Conservation (phyloP, 2,797 vertebrate species). For the Phataginus tricuspis region DNA sequence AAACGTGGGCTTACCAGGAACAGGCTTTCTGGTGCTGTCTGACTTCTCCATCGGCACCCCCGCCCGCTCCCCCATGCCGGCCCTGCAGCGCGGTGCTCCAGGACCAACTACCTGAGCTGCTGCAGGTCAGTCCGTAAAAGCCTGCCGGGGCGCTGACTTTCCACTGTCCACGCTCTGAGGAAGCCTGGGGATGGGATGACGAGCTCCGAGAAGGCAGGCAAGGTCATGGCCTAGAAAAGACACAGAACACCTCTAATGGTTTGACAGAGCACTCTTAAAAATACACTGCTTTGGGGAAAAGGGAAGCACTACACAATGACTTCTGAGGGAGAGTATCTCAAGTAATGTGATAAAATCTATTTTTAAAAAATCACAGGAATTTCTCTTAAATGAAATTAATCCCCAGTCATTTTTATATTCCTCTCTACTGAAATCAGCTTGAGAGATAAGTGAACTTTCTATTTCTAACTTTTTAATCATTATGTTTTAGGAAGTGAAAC, state of each 20-base stretch:
- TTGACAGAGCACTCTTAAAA: neutral
- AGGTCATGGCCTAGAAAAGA: slow-evolving; percentile 89
- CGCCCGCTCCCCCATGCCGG: neutral
- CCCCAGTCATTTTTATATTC: neutral
- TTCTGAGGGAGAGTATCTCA: neutral
- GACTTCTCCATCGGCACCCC: too few species aligned
- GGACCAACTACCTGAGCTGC: slow-evolving; percentile 87
- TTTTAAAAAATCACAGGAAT: neutral
- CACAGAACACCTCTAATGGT: neutral
- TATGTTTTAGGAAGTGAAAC: neutral
- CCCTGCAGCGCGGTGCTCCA: too few species aligned
- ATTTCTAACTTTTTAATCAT: neutral
- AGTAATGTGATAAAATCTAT: neutral
- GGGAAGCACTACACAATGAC: neutral
- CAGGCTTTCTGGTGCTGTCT: fast-evolving
- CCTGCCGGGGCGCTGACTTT: slow-evolving; percentile 85
- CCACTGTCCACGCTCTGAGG: slow-evolving; percentile 94
- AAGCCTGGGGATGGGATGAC: slow-evolving; percentile 87
- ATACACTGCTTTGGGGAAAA: neutral
- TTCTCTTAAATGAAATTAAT: neutral
- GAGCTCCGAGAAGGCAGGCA: slow-evolving; percentile 87
- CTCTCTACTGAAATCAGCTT: neutral
- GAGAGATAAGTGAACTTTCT: neutral
- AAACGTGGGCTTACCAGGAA: neutral
- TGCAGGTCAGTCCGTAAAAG: slow-evolving; percentile 89